Evolutionary conservation across 2,888 invertebrate genomes (phyloP).

Genomic region (Tricholauxania praeusta): DNA sequence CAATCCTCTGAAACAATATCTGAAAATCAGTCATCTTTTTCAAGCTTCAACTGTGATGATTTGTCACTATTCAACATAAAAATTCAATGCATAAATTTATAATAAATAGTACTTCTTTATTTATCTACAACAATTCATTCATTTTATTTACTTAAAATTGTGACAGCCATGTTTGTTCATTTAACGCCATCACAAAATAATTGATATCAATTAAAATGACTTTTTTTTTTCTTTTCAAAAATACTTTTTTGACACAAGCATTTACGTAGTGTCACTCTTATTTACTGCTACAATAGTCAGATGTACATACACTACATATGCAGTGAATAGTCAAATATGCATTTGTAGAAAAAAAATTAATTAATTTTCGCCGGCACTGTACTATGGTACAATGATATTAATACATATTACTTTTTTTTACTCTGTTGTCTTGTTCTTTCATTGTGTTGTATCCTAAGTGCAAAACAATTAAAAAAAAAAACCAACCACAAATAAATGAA

Average conservation of each 20-base stretch:
- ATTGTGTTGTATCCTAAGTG: slow-evolving; percentile 20
- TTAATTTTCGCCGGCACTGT: slow-evolving; percentile 17
- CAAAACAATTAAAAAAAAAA: slow-evolving; percentile 12
- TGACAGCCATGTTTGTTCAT: slow-evolving; percentile 44
- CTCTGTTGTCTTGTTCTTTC: background rate
- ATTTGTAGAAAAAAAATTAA: slow-evolving; percentile 5
- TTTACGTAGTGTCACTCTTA: background rate
- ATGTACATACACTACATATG: background rate
- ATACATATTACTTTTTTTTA: too few relatives aligned
- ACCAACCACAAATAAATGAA: slow-evolving; percentile 20
- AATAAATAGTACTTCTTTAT: too few relatives aligned
- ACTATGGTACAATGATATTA: slow-evolving; percentile 1
- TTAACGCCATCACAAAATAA: slow-evolving; percentile 62
- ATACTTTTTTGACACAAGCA: background rate
- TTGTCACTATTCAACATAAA: too few relatives aligned
- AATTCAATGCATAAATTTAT: too few relatives aligned
- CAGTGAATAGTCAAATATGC: background rate
- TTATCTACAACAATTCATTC: too few relatives aligned
- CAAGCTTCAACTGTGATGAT: too few relatives aligned
- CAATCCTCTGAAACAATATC: too few relatives aligned
- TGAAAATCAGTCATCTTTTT: too few relatives aligned
- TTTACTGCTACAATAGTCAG: background rate
- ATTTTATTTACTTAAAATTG: too few relatives aligned
- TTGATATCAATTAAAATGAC: slow-evolving; percentile 56
- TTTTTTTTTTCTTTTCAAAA: background rate